These are phyloP conservation scores for Sebastes itinus DNA, from an alignment of 2,797 vertebrate genomes.

Conservation along the genomic window DNA sequence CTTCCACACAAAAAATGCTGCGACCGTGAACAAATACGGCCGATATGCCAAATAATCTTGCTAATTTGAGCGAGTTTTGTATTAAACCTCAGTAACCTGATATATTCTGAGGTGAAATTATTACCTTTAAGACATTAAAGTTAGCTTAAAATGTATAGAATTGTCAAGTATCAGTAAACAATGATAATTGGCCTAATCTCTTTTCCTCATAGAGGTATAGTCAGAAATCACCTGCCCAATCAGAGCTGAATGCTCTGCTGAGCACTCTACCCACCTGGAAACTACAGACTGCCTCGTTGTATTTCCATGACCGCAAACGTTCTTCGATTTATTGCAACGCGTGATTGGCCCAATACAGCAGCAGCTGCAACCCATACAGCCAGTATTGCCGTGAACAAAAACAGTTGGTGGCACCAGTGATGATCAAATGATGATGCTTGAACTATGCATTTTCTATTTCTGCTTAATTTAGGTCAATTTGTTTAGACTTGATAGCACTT, in stretches of 20 bases:
- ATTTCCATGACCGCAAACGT: too few relatives aligned
- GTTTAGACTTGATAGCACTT: not conserved
- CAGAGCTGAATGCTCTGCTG: not conserved
- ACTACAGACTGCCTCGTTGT: too few relatives aligned
- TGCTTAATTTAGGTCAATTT: not conserved
- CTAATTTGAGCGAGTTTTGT: too few relatives aligned
- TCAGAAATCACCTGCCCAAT: not conserved
- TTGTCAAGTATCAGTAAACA: not conserved
- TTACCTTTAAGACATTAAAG: not conserved
- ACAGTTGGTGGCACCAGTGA: not conserved
- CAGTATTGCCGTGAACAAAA: not conserved
- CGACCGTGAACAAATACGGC: too few relatives aligned
- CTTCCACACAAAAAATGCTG: too few relatives aligned
- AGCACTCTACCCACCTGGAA: too few relatives aligned
- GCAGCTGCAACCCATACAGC: too few relatives aligned
- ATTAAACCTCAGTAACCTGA: too few relatives aligned
- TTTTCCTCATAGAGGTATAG: not conserved
- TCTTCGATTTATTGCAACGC: too few relatives aligned
- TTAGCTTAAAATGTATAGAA: not conserved
- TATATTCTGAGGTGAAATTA: too few relatives aligned
- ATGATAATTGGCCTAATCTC: not conserved
- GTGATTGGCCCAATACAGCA: too few relatives aligned
- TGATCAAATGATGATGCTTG: not conserved
- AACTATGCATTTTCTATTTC: not conserved
- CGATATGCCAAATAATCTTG: too few relatives aligned